A percentile compares a stretch with the other conserved stretches of the same genome.
Evolutionary conservation across 2,888 invertebrate genomes (phyloP).

Genomic region (Serripes groenlandicus): DNA sequence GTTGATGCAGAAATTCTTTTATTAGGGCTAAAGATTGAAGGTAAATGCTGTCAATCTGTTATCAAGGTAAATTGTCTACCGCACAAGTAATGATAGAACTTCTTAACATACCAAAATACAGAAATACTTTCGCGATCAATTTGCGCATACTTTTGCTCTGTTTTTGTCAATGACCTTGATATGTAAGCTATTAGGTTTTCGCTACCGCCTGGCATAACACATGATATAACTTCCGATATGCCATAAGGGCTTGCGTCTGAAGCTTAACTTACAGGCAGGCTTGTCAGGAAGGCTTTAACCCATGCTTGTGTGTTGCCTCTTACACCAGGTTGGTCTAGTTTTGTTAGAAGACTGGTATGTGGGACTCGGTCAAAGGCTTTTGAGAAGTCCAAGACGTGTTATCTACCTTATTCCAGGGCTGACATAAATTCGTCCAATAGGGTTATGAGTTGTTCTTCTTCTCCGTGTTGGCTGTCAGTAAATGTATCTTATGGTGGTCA

Average conservation of each 20-base stretch:
- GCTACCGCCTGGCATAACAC: not conserved
- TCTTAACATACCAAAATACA: not conserved
- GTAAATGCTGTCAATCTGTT: not conserved
- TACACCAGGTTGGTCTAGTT: no score
- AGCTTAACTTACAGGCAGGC: not conserved
- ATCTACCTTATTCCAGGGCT: no score
- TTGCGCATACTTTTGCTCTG: not conserved
- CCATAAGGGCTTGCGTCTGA: not conserved
- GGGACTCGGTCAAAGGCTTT: no score
- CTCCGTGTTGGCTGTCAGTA: no score
- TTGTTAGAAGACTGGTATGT: no score
- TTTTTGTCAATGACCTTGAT: not conserved
- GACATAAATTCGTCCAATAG: no score
- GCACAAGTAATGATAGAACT: not conserved
- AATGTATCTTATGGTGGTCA: no score
- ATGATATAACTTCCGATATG: not conserved
- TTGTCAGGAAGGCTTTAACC: no score
- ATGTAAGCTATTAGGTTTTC: not conserved
- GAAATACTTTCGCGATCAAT: not conserved
- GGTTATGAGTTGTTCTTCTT: no score
- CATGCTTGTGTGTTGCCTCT: no score
- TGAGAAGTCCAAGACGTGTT: no score
- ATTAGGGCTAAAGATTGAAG: not conserved
- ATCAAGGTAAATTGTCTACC: not conserved
- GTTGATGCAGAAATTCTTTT: not conserved